Base-by-base conservation (phyloP, 2,113 vertebrate genomes). In the Solea senegalensis region DNA sequence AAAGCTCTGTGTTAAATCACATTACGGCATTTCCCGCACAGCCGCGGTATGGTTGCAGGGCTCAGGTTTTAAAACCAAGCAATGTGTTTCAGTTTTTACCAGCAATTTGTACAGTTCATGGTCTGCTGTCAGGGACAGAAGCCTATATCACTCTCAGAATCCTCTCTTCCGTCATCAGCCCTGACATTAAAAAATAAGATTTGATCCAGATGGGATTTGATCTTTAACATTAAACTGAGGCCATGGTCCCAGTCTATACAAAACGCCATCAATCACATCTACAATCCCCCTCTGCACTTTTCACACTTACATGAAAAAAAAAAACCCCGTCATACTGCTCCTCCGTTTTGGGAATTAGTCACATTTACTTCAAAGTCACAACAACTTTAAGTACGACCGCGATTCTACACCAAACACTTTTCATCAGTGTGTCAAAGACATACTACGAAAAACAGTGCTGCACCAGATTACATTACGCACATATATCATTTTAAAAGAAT, bases 1-100 rank as follows among this genome's bases (percentile, higher is more conserved):
- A 82, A 85, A 90, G 91, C 88, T 82, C 81, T 85, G 84, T 88
- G 80, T 88, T 89, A 88, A 91, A 91, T 92, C 89, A 90, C 89
- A 89, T 90, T 89, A 90, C 73, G 68, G 69, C 81, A 88, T 86
- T 89, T 87, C 34, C 45, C 12, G 69, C 66, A 60, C 63, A 67
- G 86, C 70, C 55, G 62, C 16, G 9, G 75, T 72, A 69, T 76
- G 78, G 86, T 84, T 90, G 78, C 82, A 84, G 80, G 83, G 84
- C 76, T 86, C 78, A 88, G 62, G 81, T 85, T 86, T 76, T 75
- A 86, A 86, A 85, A 83, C 43, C 63, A 34, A 75, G 84, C 76
- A 69, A 63, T 86, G 77, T 43, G 60, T 86, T 89, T 86, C 39
- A 82, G 63, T 85, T 86, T 86, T 83, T 76, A 78, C 74, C 72